phyloP scores from a whole-genome alignment of 2,797 vertebrate genomes.

The Gouania willdenowi region DNA sequence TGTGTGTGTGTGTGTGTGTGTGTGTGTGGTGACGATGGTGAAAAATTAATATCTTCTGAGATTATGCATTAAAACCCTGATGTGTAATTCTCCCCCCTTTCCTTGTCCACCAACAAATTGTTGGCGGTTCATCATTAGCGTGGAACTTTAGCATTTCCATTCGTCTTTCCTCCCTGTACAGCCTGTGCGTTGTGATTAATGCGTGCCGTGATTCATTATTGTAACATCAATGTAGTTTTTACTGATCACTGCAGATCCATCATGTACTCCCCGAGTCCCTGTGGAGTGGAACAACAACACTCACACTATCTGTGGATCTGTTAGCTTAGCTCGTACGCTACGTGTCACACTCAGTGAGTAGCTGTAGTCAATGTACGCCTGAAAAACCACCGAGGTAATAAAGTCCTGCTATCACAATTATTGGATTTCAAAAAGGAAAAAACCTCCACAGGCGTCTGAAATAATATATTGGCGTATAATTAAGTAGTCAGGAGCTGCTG shows the following conservation, averaged over 20 bases:
- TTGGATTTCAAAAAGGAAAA: slow-evolving; percentile 47
- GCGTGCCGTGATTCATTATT: slow-evolving; percentile 97
- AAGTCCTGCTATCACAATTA: slow-evolving; percentile 65
- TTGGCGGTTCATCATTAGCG: slow-evolving; percentile 99
- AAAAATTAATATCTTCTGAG: slow-evolving; percentile 98
- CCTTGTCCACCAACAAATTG: slow-evolving; percentile 96
- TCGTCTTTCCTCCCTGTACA: slow-evolving; percentile 89
- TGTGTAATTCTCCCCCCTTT: slow-evolving; percentile 93
- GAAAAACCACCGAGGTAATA: slow-evolving; percentile 68
- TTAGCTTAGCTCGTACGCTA: slow-evolving; percentile 43
- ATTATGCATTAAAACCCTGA: slow-evolving; percentile 99
- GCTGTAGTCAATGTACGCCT: slow-evolving; percentile 55
- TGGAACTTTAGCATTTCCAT: slow-evolving; percentile 95
- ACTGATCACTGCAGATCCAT: slow-evolving; percentile 88
- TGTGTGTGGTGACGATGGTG: slow-evolving; percentile 61
- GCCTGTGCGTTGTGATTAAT: slow-evolving; percentile 89
- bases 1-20: too few relatives aligned
- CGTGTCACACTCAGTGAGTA: slow-evolving; percentile 60
- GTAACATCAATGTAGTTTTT: slow-evolving; percentile 97
- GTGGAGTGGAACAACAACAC: slow-evolving; percentile 61
- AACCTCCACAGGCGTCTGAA: neutral
- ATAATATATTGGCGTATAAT: slow-evolving; percentile 17
- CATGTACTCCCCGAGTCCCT: slow-evolving; percentile 49
- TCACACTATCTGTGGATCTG: slow-evolving; percentile 54
- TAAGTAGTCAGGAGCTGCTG: slow-evolving; percentile 20